Percentiles rank a stretch among this genome's conserved stretches.
phyloP scores from a whole-genome alignment of 2,888 invertebrate genomes.

The Drosophila trichaetosa region DNA sequence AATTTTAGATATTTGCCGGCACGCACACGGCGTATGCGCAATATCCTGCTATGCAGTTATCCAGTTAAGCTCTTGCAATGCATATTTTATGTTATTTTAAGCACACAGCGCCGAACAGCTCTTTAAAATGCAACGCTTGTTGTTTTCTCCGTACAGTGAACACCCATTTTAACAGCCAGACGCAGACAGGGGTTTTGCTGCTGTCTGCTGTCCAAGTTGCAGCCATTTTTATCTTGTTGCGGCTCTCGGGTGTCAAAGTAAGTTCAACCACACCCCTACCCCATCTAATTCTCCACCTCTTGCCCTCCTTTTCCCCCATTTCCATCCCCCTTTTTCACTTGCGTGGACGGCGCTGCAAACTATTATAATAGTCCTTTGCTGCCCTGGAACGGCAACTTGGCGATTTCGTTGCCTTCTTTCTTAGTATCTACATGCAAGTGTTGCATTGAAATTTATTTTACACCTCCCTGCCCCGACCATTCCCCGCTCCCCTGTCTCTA shows the following conservation, averaged over 20 bases:
- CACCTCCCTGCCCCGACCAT: not conserved
- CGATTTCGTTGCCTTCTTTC: slow-evolving; percentile 54
- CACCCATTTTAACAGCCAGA: slow-evolving; percentile 28
- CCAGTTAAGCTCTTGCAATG: slow-evolving; percentile 59
- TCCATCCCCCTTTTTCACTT: slow-evolving; percentile 8
- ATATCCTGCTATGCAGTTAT: slow-evolving; percentile 56
- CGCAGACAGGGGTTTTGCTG: slow-evolving; percentile 17
- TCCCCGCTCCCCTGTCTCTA: not conserved
- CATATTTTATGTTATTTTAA: slow-evolving; percentile 64
- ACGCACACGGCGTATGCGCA: slow-evolving; percentile 47
- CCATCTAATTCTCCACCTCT: not conserved
- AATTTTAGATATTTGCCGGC: slow-evolving; percentile 25
- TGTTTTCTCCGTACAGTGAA: slow-evolving; percentile 10
- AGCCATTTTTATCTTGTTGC: slow-evolving; percentile 73
- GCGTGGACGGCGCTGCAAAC: slow-evolving; percentile 65
- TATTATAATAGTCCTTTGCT: slow-evolving; percentile 64
- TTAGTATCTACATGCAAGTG: slow-evolving; percentile 34
- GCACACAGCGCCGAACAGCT: slow-evolving; percentile 7
- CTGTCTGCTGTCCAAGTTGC: slow-evolving; percentile 27
- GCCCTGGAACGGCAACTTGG: slow-evolving; percentile 40
- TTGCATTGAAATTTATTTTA: slow-evolving; percentile 55
- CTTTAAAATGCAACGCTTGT: slow-evolving; percentile 50
- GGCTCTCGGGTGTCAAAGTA: slow-evolving; percentile 71
- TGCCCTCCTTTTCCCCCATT: not conserved
- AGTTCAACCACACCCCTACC: slow-evolving; percentile 26